Evolutionary conservation across 2,113 vertebrate genomes (phyloP), one percentile per base, ranked within the genome.

Genomic region (Climacteris rufus): DNA sequence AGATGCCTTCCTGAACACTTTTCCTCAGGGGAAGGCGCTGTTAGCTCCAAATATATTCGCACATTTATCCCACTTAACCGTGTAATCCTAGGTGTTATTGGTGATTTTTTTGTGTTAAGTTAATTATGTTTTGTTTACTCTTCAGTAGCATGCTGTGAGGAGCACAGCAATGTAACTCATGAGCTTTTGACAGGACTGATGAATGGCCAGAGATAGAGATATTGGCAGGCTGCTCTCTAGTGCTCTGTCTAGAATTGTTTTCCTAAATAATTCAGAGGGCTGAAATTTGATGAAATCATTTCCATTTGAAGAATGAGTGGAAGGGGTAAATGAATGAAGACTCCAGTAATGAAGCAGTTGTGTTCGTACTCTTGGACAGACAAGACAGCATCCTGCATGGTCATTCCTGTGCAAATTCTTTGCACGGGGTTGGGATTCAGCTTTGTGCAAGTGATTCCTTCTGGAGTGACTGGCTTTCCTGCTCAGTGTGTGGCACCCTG

Each of bases 271-370:
- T 96, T 96, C 90, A 96, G 93, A 96, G 81, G 66, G 81, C 57
- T 94, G 92, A 82, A 94, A 93, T 97, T 80, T 96, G 93, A 97
- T 96, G 83, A 86, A 95, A 97, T 95, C 39, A 94, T 97, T 97
- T 96, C 94, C 76, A 89, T 91, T 82, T 93, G 90, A 92, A 91
- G 87, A 95, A 76, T 88, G 96, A 93, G 72, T 75, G 45, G 81
- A 96, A 91, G n/a, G 25, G 42, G 69, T 79, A 91, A 96, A 95
- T 92, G 78, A 93, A 94, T 54, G 70, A 77, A 87, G 91, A 68
- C 66, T 79, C 40, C 31, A 75, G 42, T 78, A 90, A 52, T 45
- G 83, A 82, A 93, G 65, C 65, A 56, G 59, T 79, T 94, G 66
- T 65, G 52, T 84, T 90, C 45, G 22, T 60, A 2, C 20, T 33